Conservation (phyloP, 2,113 vertebrate genomes). For the Puffinus mauretanicus region DNA sequence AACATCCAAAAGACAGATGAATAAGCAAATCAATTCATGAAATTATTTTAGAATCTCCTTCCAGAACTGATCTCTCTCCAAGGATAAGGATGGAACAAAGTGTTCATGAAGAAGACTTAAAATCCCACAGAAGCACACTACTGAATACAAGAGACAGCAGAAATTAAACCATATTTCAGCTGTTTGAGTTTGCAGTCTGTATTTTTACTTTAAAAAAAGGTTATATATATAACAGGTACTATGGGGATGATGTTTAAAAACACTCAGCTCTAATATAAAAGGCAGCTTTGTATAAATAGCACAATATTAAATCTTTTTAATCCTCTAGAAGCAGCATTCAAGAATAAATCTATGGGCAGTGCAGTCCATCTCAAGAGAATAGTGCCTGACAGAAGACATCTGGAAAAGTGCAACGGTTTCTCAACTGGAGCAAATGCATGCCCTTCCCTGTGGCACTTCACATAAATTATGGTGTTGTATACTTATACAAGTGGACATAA, state of each 20-base stretch:
- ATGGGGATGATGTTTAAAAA: neutral
- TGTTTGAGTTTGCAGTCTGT: neutral
- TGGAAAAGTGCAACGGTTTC: neutral
- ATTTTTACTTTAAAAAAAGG: neutral
- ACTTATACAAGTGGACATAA: neutral
- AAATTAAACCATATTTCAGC: neutral
- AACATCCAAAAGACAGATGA: neutral
- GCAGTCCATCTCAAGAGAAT: neutral
- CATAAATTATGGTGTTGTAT: neutral
- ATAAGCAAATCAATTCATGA: neutral
- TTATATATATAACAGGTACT: neutral
- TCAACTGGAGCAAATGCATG: neutral
- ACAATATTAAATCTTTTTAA: neutral
- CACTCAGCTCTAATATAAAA: neutral
- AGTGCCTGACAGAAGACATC: fast-evolving
- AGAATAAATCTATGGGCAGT: neutral
- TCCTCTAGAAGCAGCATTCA: neutral
- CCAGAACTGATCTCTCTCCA: neutral
- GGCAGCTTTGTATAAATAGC: neutral
- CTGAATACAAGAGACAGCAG: neutral
- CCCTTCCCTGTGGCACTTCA: neutral
- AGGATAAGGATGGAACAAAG: neutral
- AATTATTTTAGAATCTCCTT: neutral
- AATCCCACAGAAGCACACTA: neutral
- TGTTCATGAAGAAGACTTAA: neutral